Base-by-base conservation (phyloP, 2,113 vertebrate genomes). In the Candoia aspera region DNA sequence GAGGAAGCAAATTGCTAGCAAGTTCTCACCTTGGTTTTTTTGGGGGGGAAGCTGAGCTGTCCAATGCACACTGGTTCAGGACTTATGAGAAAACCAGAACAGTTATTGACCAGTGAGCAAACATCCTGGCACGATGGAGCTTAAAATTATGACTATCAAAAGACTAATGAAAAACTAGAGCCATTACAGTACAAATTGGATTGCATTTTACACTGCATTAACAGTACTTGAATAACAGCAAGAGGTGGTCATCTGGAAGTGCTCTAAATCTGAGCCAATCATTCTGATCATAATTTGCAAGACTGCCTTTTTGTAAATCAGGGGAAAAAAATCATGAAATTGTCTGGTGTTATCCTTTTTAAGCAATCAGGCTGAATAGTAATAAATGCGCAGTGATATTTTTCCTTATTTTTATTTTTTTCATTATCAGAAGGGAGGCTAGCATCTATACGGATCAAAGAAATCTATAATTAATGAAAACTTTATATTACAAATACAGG, bases 391-490 rank as follows among this genome's bases (percentile, higher is more conserved):
- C 90, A 92, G 92, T 87, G 0, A 94, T 93, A 90, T 92, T 42
- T 88, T 23, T 0, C 0, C 2, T 42, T 0, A 58, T 68, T 26
- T 57, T 6, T 53, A 91, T 87, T 2, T 24, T 84, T 84, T 90
- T 86, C 94, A 93, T 90, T 92, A 87, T 0, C 13, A 49, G 37
- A 13, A 53, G 73, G 93, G 46, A 83, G 94, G 90, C 91, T 93
- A 93, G 83, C 57, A 94, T 86, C 2, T 89, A 2, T 17, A n/a
- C 49, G 59, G 42, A 89, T 94, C 92, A 90, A 94, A 95, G 93
- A 91, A 42, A 37, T 94, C 58, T 84, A 58, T 94, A 94, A 94
- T 33, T 91, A 94, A 91, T 29, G 89, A 2, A 94, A 95, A n/a
- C 42, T 57, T 95, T 94, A 92, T 90, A 94, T 93, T 37, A 0